phyloP scores from a whole-genome alignment of 2,888 invertebrate genomes.

The Melanargia galathea region DNA sequence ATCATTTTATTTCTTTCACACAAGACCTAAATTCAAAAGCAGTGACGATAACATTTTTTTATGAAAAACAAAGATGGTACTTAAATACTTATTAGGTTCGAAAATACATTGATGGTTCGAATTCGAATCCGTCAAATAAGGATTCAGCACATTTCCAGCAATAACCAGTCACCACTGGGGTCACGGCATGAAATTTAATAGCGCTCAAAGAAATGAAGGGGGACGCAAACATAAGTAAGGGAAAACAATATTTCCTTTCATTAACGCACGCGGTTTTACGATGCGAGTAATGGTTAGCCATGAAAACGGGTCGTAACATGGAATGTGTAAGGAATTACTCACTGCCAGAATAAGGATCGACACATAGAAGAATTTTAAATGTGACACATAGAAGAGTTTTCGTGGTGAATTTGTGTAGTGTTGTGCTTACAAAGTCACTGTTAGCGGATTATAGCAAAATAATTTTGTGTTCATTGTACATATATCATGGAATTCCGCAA shows the following conservation, averaged over 20 bases:
- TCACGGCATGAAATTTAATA: slow-evolving; percentile 26
- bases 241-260: slow-evolving; percentile 45
- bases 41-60: no score
- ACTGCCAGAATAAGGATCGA: slow-evolving; percentile 10
- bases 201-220: slow-evolving; percentile 21
- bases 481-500: no score
- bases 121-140: not conserved
- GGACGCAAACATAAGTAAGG: slow-evolving; percentile 23
- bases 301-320: slow-evolving; percentile 51
- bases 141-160: not conserved
- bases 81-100: no score
- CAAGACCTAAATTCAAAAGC: no score
- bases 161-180: slow-evolving; percentile 4
- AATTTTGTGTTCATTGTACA: no score
- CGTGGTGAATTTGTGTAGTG: no score
- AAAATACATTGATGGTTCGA: no score
- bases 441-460: no score
- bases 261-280: slow-evolving; percentile 46
- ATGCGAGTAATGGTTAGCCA: slow-evolving; percentile 48
- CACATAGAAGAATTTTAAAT: slow-evolving; percentile 5
- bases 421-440: no score
- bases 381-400: no score
- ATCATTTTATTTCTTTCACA: no score
- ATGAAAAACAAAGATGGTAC: no score
- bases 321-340: slow-evolving; percentile 40